Evolutionary conservation across 2,113 vertebrate species (phyloP).

Genomic region (Colius striatus): DNA sequence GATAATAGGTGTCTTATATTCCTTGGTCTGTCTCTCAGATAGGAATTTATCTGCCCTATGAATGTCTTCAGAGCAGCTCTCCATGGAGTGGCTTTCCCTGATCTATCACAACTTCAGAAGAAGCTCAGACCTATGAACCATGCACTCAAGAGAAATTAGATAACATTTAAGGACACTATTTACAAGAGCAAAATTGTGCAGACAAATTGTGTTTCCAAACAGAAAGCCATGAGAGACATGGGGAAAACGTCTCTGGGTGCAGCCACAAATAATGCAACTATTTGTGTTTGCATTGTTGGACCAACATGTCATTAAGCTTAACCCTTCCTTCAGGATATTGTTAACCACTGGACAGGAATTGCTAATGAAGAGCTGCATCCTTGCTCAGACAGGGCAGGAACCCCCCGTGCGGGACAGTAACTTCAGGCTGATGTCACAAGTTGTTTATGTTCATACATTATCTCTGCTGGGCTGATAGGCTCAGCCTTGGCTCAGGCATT

Average conservation of each 20-base stretch:
- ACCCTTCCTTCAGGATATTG: not conserved
- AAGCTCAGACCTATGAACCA: not conserved
- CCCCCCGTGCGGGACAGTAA: not conserved
- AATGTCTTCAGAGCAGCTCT: not conserved
- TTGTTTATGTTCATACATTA: not conserved
- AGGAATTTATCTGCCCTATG: not conserved
- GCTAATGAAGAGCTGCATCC: not conserved
- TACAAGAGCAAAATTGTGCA: not conserved
- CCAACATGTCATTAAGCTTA: not conserved
- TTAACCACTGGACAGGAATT: not conserved
- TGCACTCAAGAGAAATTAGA: not conserved
- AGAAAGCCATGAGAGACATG: not conserved
- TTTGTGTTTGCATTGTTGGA: not conserved
- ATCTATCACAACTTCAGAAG: not conserved
- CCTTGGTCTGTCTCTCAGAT: not conserved
- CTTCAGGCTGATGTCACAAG: not conserved
- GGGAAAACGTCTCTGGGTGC: not conserved
- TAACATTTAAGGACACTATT: not conserved
- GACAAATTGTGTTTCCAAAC: not conserved
- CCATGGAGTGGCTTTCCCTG: not conserved
- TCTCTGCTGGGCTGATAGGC: not conserved
- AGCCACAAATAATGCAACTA: not conserved
- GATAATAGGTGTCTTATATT: not conserved
- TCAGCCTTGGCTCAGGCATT: fast-evolving
- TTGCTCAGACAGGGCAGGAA: not conserved